Percentiles rank a stretch among this genome's conserved stretches.
These are phyloP conservation scores for Atta texana DNA, from an alignment of 1,140 invertebrate genomes.

Conservation along the genomic window DNA sequence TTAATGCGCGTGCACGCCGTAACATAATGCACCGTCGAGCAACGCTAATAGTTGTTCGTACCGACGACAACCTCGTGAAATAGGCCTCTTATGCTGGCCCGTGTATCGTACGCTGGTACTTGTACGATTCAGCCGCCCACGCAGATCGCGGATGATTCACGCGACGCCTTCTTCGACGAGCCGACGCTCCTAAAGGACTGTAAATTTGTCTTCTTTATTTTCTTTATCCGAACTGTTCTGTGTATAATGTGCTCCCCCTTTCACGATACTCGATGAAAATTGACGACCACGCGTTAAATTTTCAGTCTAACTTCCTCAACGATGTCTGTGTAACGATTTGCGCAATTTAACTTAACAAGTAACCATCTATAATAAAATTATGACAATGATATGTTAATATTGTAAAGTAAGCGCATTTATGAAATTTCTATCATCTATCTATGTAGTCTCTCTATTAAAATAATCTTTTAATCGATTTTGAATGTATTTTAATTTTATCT, in stretches of 20 bases:
- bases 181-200: conserved; percentile 44
- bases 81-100: conserved; percentile 66
- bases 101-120: conserved; percentile 46
- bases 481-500: background rate
- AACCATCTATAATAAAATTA: conserved; percentile 9
- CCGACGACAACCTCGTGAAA: conserved; percentile 77
- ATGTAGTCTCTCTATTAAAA: background rate
- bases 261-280: conserved; percentile 40
- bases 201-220: conserved; percentile 68
- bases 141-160: conserved; percentile 70
- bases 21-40: conserved; percentile 78
- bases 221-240: conserved; percentile 68
- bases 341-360: background rate
- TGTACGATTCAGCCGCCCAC: conserved; percentile 66
- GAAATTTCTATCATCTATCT: background rate
- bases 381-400: conserved; percentile 2
- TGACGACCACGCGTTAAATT: conserved; percentile 46
- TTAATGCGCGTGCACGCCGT: conserved; percentile 73
- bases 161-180: conserved; percentile 70
- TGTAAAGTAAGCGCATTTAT: background rate
- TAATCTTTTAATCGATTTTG: background rate
- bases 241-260: conserved; percentile 10
- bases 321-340: background rate
- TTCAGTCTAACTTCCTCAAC: conserved; percentile 17
- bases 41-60: conserved; percentile 78